Percentiles rank a stretch among this genome's conserved stretches.
These are phyloP conservation scores for Hippocampus guttulatus DNA, from an alignment of 2,113 vertebrate species.

Conservation along the genomic window DNA sequence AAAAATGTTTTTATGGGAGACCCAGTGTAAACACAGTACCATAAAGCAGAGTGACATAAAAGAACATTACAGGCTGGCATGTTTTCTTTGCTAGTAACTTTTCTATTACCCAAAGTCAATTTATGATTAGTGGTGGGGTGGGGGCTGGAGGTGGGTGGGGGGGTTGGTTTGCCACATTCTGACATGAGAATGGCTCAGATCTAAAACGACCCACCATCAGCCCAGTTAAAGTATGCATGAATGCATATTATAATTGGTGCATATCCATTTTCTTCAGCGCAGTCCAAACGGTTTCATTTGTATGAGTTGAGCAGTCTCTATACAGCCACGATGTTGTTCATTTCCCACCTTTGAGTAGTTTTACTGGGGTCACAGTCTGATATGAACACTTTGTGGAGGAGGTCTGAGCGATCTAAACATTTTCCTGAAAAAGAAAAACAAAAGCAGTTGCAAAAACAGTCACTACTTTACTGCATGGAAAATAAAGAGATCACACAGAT, in stretches of 20 bases:
- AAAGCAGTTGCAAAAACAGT: neutral
- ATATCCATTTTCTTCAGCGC: neutral
- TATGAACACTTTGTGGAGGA: conserved; percentile 91
- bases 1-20: neutral
- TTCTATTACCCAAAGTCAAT: neutral
- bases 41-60: neutral
- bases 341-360: conserved; percentile 93
- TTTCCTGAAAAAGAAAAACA: conserved; percentile 66
- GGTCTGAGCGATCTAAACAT: conserved; percentile 92
- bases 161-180: neutral
- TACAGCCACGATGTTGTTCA: conserved; percentile 94
- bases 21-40: neutral
- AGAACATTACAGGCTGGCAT: neutral
- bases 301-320: conserved; percentile 65
- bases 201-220: neutral
- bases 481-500: neutral
- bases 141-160: too few relatives aligned
- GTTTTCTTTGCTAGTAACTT: neutral
- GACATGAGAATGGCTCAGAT: neutral
- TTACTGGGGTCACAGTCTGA: conserved; percentile 87
- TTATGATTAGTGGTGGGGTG: neutral
- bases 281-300: neutral
- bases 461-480: neutral
- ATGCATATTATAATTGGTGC: neutral
- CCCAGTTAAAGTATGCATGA: neutral